Evolutionary conservation across 2,113 vertebrate species (phyloP), one percentile per base, ranked within the genome.

Genomic region (Lepus americanus): DNA sequence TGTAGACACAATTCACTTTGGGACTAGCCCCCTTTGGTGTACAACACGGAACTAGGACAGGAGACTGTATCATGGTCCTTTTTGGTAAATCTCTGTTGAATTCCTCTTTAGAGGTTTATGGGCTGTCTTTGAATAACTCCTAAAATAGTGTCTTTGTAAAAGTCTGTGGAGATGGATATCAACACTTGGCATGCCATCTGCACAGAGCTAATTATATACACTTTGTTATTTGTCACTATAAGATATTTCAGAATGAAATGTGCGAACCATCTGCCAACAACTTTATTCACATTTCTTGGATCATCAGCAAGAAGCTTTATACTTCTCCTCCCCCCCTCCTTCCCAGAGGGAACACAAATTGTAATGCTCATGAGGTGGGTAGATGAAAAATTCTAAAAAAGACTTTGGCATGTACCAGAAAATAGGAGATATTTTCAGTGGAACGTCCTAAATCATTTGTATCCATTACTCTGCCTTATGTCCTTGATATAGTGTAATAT

Each of bases 191-290:
- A 94, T 8, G 20, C 97, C 98, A 98, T 98, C 98, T 98, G 97
- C 95, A 89, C 85, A 96, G 90, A 95, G 96, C 97, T 98, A 98
- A 98, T 98, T 98, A 98, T 98, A 98, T 87, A 95, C 91, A 96
- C 95, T 33, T 94, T 97, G 92, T 95, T 98, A 97, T 98, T 98
- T 98, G 97, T 98, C 98, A 98, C 97, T 96, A 89, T 97, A 98
- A 98, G 97, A 96, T 97, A 98, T 98, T 98, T 98, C 97, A 97
- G 97, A 98, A 97, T 98, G 95, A 92, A 98, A 98, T 98, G 97
- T 98, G 93, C 39, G 89, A 98, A 97, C 97, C 97, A 98, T 98
- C 98, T 98, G 98, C 97, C 96, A 97, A 93, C 92, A 97, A 95
- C 95, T 97, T 98, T 97, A 97, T 97, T 98, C 97, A 98, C 95